Evolutionary conservation across 2,113 vertebrate genomes (phyloP).

Genomic region (Terrapene triunguis): DNA sequence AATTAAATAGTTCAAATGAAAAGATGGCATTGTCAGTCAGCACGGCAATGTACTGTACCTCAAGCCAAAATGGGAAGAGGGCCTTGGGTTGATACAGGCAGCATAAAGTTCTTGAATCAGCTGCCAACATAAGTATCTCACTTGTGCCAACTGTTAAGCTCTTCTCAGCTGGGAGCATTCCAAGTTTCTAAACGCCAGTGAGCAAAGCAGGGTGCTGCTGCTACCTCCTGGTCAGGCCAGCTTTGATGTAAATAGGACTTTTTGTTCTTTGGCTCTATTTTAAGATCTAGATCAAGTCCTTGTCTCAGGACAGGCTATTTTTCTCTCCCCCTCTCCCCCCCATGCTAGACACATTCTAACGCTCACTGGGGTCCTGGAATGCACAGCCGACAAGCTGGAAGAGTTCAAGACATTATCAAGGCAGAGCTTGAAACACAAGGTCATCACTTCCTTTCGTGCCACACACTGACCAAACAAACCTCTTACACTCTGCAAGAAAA

Average conservation of each 20-base stretch:
- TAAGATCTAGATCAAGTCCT: not conserved
- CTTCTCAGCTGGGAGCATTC: not conserved
- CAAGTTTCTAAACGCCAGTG: not conserved
- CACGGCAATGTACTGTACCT: rapidly evolving
- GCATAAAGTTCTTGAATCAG: not conserved
- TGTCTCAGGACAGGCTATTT: not conserved
- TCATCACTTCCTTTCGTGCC: rapidly evolving
- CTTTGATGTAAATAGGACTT: not conserved
- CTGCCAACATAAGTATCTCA: not conserved
- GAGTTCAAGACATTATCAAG: not conserved
- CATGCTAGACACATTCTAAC: not conserved
- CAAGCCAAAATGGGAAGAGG: not conserved
- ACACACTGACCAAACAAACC: not conserved
- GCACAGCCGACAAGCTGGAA: not conserved
- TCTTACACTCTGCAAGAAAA: not conserved
- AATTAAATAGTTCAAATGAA: not conserved
- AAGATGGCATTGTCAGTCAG: not conserved
- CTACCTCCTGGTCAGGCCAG: not conserved
- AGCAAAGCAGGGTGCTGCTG: not conserved
- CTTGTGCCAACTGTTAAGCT: not conserved
- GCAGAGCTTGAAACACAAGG: rapidly evolving
- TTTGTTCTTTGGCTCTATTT: not conserved
- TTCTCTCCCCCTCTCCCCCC: not conserved
- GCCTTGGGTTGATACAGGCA: not conserved
- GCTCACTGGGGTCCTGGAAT: not conserved